These are phyloP conservation scores for Drosophila santomea DNA, from an alignment of 1,140 invertebrate genomes.

Conservation along the genomic window DNA sequence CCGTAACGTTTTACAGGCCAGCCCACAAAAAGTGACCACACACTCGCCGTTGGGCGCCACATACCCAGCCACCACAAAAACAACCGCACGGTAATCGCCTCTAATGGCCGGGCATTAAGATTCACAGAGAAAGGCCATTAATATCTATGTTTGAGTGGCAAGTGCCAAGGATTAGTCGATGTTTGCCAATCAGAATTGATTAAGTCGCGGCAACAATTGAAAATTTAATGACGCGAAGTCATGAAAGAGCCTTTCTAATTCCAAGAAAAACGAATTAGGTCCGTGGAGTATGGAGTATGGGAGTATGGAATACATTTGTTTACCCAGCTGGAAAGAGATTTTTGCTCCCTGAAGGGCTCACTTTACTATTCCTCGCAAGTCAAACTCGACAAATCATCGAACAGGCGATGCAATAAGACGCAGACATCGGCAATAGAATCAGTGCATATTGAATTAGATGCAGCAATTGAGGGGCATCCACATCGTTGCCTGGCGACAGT, in stretches of 20 bases:
- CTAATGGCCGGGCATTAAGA: constrained; percentile 36
- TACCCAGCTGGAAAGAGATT: neutral
- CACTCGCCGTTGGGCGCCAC: constrained; percentile 7
- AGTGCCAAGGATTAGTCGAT: constrained; percentile 23
- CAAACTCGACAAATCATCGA: constrained; percentile 14
- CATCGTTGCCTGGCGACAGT: constrained; percentile 19
- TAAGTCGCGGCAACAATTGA: constrained; percentile 42
- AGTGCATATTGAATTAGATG: constrained; percentile 42
- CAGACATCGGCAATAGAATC: constrained; percentile 20
- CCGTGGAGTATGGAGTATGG: neutral
- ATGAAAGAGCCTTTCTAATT: neutral
- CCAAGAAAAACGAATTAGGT: constrained; percentile 9
- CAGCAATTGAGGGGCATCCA: constrained; percentile 3
- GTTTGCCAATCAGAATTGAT: constrained; percentile 37
- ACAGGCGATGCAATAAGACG: constrained; percentile 26
- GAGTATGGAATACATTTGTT: neutral
- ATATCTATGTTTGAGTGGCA: constrained; percentile 31
- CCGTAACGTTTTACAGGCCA: constrained; percentile 52
- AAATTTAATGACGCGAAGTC: constrained; percentile 29
- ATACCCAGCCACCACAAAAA: neutral
- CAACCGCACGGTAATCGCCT: constrained; percentile 40
- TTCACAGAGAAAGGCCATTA: constrained; percentile 41
- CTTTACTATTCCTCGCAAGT: constrained; percentile 8
- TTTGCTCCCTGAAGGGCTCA: neutral
- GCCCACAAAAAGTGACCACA: constrained; percentile 60